Conservation (phyloP, 2,888 invertebrate genomes). For the Pammene fasciana region DNA sequence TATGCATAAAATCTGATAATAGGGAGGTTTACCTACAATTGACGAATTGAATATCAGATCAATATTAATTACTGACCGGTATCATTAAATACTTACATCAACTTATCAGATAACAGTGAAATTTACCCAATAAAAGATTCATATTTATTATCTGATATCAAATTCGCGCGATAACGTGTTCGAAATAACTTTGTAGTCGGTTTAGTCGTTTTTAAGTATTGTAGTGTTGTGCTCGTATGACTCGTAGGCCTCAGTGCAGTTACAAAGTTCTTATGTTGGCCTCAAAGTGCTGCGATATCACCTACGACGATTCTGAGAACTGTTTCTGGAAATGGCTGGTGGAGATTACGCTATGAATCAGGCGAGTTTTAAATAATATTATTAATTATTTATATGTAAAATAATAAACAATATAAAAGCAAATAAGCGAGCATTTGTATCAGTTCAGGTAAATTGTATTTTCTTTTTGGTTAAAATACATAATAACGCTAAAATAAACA, state of each 20-base stretch:
- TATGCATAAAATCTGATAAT: too few species aligned
- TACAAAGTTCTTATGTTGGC: conserved; percentile 51
- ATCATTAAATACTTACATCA: conserved; percentile 12
- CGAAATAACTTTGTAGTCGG: not conserved
- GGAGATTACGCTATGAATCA: conserved; percentile 66
- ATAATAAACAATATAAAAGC: too few species aligned
- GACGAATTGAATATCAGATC: not conserved
- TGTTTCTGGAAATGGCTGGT: conserved; percentile 61
- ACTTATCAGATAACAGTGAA: conserved; percentile 19
- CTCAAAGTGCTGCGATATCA: conserved; percentile 41
- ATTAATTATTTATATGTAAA: not conserved
- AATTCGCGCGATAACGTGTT: conserved; percentile 13
- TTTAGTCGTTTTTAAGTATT: conserved; percentile 8
- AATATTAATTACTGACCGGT: conserved; percentile 22
- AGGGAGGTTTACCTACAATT: not conserved
- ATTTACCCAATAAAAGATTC: conserved; percentile 28
- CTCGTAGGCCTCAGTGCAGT: not conserved
- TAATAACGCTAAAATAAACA: too few species aligned
- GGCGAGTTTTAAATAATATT: conserved; percentile 51
- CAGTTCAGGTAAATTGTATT: too few species aligned
- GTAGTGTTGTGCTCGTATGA: conserved; percentile 8
- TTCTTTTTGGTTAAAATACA: too few species aligned
- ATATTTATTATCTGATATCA: conserved; percentile 15
- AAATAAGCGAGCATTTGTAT: too few species aligned
- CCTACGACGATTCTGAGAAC: conserved; percentile 51